A percentile compares a stretch with the other conserved stretches of the same genome.
Evolutionary conservation across 2,888 invertebrate species (phyloP).

Genomic region (Callinectes sapidus): DNA sequence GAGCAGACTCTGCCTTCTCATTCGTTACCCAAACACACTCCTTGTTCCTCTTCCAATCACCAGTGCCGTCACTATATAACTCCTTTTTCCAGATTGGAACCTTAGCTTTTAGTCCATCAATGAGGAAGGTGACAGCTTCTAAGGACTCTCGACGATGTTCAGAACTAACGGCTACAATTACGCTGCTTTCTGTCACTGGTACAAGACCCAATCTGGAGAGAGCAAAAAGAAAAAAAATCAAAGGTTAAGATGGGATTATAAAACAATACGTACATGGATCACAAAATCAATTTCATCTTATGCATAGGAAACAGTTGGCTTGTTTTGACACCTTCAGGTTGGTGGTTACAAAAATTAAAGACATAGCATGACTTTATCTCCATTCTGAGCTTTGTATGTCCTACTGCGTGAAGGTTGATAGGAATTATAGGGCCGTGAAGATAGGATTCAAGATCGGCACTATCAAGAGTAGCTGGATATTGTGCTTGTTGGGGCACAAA

Average conservation of each 20-base stretch:
- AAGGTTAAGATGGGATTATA: background rate
- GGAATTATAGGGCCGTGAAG: too few species aligned
- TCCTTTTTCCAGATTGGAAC: conserved; percentile 99
- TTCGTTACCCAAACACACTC: conserved; percentile 65
- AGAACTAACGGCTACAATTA: conserved; percentile 92
- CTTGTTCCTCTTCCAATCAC: conserved; percentile 72
- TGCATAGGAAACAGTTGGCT: background rate
- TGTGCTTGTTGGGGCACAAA: too few species aligned
- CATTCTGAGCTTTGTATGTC: too few species aligned
- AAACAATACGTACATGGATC: background rate
- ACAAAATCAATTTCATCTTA: background rate
- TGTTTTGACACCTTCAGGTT: too few species aligned
- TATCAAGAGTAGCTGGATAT: too few species aligned
- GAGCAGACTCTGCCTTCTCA: background rate
- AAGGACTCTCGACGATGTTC: conserved; percentile 90
- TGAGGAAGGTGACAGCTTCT: conserved; percentile 87
- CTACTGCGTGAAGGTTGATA: too few species aligned
- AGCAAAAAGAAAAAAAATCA: background rate
- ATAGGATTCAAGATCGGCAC: too few species aligned
- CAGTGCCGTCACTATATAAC: conserved; percentile 81
- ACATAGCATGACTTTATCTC: too few species aligned
- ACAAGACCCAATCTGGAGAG: conserved; percentile 85
- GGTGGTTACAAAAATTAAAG: too few species aligned
- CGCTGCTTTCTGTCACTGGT: conserved; percentile 89
- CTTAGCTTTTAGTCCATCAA: conserved; percentile 88